Conservation (phyloP, 2,888 invertebrate species). For the Melitaea athalia region DNA sequence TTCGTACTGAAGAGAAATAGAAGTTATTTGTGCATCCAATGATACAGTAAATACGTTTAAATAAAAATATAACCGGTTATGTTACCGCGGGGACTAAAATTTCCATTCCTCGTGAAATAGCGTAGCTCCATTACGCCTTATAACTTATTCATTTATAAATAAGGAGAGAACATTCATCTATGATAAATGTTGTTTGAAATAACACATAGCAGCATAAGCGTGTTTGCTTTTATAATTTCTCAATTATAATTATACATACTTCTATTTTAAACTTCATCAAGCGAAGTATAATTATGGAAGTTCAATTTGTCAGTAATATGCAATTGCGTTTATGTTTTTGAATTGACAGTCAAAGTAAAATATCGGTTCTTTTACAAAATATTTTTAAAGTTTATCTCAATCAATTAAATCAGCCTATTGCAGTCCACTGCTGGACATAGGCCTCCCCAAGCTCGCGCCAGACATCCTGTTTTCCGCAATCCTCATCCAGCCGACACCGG, state of each 20-base stretch:
- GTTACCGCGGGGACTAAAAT: slow-evolving; percentile 30
- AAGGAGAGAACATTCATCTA: slow-evolving; percentile 25
- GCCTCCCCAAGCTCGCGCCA: no score
- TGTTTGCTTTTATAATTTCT: slow-evolving; percentile 17
- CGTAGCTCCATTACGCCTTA: slow-evolving; percentile 34
- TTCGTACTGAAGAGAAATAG: slow-evolving; percentile 15
- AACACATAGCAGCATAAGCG: slow-evolving; percentile 11
- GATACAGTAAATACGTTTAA: slow-evolving; percentile 26
- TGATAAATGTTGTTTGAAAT: slow-evolving; percentile 26
- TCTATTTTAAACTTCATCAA: neutral
- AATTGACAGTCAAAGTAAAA: no score
- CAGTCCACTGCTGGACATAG: no score
- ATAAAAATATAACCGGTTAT: slow-evolving; percentile 29
- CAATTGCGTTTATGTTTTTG: no score
- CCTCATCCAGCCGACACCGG: no score
- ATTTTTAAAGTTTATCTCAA: no score
- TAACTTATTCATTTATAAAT: slow-evolving; percentile 35
- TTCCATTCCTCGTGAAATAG: slow-evolving; percentile 33
- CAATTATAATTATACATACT: slow-evolving; percentile 2
- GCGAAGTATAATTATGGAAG: neutral
- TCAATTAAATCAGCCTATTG: no score
- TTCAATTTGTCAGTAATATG: no score
- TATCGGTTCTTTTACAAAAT: no score
- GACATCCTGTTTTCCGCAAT: no score
- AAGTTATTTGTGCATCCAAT: slow-evolving; percentile 23